These are phyloP conservation scores for Alloscopus bannaensis DNA, from an alignment of 2,888 invertebrate species.

Conservation along the genomic window DNA sequence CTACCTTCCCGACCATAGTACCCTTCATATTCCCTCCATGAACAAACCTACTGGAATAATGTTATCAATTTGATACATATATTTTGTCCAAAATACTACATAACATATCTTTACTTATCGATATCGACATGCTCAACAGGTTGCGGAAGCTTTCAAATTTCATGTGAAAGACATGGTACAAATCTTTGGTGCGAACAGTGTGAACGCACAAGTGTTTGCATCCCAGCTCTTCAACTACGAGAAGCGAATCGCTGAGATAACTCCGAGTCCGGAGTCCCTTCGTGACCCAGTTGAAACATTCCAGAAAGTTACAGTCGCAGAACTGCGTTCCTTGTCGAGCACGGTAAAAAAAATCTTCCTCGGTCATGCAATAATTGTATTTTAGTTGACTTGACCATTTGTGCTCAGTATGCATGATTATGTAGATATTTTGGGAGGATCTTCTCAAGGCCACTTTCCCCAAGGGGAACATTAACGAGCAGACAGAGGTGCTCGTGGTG, in stretches of 20 bases:
- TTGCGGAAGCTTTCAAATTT: slow-evolving; percentile 77
- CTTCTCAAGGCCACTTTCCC: slow-evolving; percentile 77
- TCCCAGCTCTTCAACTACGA: slow-evolving; percentile 79
- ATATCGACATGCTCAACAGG: too few relatives aligned
- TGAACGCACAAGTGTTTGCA: slow-evolving; percentile 77
- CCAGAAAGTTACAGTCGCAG: slow-evolving; percentile 76
- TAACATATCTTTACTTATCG: too few relatives aligned
- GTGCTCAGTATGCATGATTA: too few relatives aligned
- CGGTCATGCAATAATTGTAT: too few relatives aligned
- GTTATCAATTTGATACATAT: too few relatives aligned
- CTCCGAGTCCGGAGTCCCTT: slow-evolving; percentile 74
- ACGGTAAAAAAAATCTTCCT: too few relatives aligned
- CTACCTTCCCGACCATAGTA: too few relatives aligned
- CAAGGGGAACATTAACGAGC: slow-evolving; percentile 76
- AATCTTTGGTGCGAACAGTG: slow-evolving; percentile 76
- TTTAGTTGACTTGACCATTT: too few relatives aligned
- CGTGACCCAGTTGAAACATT: slow-evolving; percentile 76
- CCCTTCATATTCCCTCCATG: too few relatives aligned
- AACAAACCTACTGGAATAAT: too few relatives aligned
- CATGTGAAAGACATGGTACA: slow-evolving; percentile 77
- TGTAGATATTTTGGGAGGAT: slow-evolving; percentile 75
- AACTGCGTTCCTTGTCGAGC: slow-evolving; percentile 76
- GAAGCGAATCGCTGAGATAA: slow-evolving; percentile 78
- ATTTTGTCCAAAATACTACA: too few relatives aligned
- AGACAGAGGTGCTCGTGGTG: slow-evolving; percentile 78